A percentile compares a stretch with the other conserved stretches of the same genome.
Evolutionary conservation across 2,113 vertebrate species (phyloP).

Genomic region (Hippocampus mohnikei): DNA sequence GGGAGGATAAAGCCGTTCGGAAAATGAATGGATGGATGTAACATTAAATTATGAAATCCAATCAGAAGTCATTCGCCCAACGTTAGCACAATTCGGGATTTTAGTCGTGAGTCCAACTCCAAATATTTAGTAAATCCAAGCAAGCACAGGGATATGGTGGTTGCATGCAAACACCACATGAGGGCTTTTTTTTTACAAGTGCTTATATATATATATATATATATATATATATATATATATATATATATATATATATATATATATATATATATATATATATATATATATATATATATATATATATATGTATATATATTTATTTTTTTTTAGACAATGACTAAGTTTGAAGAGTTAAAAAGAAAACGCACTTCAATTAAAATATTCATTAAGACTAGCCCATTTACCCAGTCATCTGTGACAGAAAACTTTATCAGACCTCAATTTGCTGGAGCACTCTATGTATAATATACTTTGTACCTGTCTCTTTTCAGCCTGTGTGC

Average conservation of each 20-base stretch:
- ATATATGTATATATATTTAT: neutral
- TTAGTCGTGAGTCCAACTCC: no score
- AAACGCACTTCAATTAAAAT: conserved; percentile 58
- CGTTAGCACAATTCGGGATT: neutral
- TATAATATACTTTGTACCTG: neutral
- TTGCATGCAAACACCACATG: neutral
- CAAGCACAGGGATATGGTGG: neutral
- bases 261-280: conserved; percentile 15
- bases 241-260: neutral
- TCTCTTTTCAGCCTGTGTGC: neutral
- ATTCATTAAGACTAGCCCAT: conserved; percentile 56
- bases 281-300: conserved; percentile 12
- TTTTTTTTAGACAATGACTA: conserved; percentile 29
- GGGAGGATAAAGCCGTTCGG: no score
- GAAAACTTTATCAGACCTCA: conserved; percentile 32
- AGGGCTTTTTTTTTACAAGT: conserved; percentile 2
- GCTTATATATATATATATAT: conserved; percentile 10
- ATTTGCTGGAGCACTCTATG: conserved; percentile 21
- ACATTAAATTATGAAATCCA: no score
- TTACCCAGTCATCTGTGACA: conserved; percentile 49
- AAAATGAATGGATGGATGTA: no score
- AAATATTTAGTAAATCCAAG: neutral
- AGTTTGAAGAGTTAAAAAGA: conserved; percentile 48
- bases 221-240: neutral
- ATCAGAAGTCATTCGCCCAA: no score